These are phyloP conservation scores for Drosophila colorata DNA, from an alignment of 2,888 invertebrate genomes.

Conservation along the genomic window DNA sequence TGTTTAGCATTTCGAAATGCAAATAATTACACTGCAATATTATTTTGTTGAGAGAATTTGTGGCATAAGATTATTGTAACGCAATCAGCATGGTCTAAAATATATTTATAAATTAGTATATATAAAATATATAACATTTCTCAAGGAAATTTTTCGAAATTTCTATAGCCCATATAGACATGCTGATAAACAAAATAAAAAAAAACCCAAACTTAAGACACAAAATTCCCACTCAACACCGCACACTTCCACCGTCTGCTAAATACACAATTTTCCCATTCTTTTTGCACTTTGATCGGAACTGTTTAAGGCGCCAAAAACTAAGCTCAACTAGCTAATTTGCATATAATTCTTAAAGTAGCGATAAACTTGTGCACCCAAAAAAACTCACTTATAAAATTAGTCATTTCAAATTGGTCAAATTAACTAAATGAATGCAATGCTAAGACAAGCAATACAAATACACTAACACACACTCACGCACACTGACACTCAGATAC, in stretches of 20 bases:
- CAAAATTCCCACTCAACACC: slow-evolving; percentile 23
- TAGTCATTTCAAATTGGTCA: slow-evolving; percentile 11
- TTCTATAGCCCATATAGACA: neutral
- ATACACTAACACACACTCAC: slow-evolving; percentile 12
- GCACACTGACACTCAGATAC: slow-evolving; percentile 17
- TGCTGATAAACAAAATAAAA: slow-evolving; percentile 8
- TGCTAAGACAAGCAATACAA: slow-evolving; percentile 8
- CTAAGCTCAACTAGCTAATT: slow-evolving; percentile 12
- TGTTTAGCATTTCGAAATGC: slow-evolving; percentile 29
- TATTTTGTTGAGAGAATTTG: slow-evolving; percentile 76
- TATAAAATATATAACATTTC: slow-evolving; percentile 2
- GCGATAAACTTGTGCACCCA: slow-evolving; percentile 37
- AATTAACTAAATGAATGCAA: slow-evolving; percentile 1
- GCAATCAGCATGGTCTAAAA: slow-evolving; percentile 44
- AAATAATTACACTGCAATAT: slow-evolving; percentile 80
- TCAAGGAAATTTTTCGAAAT: neutral
- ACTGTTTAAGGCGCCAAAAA: slow-evolving; percentile 15
- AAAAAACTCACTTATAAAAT: slow-evolving; percentile 8
- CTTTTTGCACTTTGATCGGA: slow-evolving; percentile 57
- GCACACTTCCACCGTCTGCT: slow-evolving; percentile 30
- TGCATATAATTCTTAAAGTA: slow-evolving; percentile 50
- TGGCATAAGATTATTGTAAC: slow-evolving; percentile 42
- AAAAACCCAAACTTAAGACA: slow-evolving; percentile 25
- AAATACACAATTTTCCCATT: slow-evolving; percentile 31
- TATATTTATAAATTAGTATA: slow-evolving; percentile 1